A percentile compares a stretch with the other conserved stretches of the same genome.
These are phyloP conservation scores for Cephalopterus ornatus DNA, from an alignment of 2,113 vertebrate species.

Conservation along the genomic window DNA sequence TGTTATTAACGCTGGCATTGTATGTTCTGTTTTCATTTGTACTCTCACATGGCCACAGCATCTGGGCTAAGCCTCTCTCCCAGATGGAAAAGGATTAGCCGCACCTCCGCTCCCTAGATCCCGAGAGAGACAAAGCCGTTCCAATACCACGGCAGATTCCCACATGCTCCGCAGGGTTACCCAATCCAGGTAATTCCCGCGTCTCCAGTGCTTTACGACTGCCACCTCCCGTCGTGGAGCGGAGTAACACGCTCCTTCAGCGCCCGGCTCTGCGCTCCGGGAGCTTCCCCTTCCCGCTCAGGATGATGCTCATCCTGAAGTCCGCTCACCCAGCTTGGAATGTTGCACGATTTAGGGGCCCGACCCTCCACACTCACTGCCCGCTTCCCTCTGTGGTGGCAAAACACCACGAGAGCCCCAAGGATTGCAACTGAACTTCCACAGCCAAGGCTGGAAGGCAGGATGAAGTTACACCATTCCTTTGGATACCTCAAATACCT, in stretches of 20 bases:
- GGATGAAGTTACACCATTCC: accelerated
- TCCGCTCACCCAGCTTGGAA: background rate
- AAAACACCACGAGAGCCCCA: background rate
- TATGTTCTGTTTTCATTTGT: background rate
- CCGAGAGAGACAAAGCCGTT: background rate
- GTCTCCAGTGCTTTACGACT: background rate
- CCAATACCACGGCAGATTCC: background rate
- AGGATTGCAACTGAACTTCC: accelerated
- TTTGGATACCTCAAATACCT: background rate
- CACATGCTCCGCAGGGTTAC: background rate
- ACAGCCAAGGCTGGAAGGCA: background rate
- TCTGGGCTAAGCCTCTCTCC: background rate
- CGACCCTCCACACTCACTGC: too few species aligned
- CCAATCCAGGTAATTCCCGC: accelerated
- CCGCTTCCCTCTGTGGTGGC: background rate
- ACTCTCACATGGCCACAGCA: background rate
- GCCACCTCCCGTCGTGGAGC: conserved; percentile 38
- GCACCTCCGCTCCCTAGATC: background rate
- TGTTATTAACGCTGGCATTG: background rate
- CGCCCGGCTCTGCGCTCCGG: accelerated
- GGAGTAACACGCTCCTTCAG: background rate
- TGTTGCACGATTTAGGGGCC: background rate
- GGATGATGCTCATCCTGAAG: too few species aligned
- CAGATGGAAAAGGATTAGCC: background rate
- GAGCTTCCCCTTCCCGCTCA: accelerated